These are phyloP conservation scores for Melanostoma mellinum DNA, from an alignment of 2,888 invertebrate species.

Conservation along the genomic window DNA sequence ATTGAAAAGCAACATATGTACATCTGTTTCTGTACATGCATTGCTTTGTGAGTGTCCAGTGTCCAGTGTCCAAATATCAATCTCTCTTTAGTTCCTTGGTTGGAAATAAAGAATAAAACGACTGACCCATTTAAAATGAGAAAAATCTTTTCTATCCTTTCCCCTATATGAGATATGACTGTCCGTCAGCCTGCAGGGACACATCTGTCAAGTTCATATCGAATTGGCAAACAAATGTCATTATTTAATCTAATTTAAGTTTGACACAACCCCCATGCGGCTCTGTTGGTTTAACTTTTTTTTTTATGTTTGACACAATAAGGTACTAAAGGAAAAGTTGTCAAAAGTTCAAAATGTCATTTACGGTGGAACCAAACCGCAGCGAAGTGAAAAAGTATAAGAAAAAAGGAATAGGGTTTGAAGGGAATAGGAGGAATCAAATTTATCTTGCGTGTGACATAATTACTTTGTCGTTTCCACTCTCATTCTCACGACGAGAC, in stretches of 20 bases:
- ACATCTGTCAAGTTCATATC: conserved; percentile 42
- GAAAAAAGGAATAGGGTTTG: neutral
- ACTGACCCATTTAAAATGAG: neutral
- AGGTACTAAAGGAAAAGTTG: neutral
- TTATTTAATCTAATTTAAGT: conserved; percentile 42
- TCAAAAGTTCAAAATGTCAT: conserved; percentile 61
- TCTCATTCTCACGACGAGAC: neutral
- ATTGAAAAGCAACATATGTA: no score
- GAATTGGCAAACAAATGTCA: conserved; percentile 36
- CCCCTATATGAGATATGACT: neutral
- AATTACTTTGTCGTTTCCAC: conserved; percentile 15
- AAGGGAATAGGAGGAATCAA: no score
- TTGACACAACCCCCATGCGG: conserved; percentile 30
- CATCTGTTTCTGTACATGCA: no score
- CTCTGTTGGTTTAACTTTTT: neutral
- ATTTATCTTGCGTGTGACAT: conserved; percentile 21
- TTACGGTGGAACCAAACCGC: neutral
- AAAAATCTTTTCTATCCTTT: neutral
- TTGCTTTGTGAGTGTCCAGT: no score
- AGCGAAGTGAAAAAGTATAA: neutral
- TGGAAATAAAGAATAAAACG: neutral
- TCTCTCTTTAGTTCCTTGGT: no score
- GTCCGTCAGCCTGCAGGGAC: neutral
- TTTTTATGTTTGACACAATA: conserved; percentile 6
- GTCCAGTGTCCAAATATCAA: no score